Evolutionary conservation across 2,797 vertebrate species (phyloP).

Genomic region (Sus cebifrons): DNA sequence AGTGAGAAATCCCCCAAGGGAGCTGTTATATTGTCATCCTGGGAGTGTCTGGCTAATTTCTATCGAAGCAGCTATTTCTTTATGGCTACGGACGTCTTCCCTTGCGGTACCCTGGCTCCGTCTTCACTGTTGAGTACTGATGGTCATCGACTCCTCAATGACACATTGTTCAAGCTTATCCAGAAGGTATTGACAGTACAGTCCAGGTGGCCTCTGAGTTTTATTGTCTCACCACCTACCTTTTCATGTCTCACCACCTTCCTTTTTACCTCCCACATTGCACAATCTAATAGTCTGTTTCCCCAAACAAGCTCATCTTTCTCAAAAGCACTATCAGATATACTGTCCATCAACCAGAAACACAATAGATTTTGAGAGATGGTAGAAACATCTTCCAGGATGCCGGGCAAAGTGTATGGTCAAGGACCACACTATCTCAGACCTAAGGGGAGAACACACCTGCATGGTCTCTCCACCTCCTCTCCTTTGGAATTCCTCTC

Average conservation of each 20-base stretch:
- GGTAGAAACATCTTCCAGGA: conserved; percentile 62
- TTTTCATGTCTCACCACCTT: conserved; percentile 39
- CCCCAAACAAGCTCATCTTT: conserved; percentile 87
- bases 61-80: conserved; percentile 72
- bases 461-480: conserved; percentile 34
- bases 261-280: conserved; percentile 63
- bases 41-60: background rate
- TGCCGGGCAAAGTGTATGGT: conserved; percentile 47
- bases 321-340: conserved; percentile 85
- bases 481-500: conserved; percentile 39
- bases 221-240: conserved; percentile 75
- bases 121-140: conserved; percentile 74
- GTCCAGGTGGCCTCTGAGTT: conserved; percentile 78
- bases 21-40: background rate
- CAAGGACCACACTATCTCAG: background rate
- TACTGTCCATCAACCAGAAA: conserved; percentile 82
- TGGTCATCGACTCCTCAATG: conserved; percentile 79
- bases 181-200: conserved; percentile 52
- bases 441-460: background rate
- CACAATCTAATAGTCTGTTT: conserved; percentile 86
- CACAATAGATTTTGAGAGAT: conserved; percentile 66
- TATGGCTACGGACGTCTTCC: conserved; percentile 63
- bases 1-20: background rate
- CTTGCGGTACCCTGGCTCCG: conserved; percentile 66
- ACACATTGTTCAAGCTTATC: conserved; percentile 80